Evolutionary conservation across 2,797 vertebrate genomes (phyloP), one percentile per base, ranked within the genome.

Genomic region (Peromyscus nudipes): DNA sequence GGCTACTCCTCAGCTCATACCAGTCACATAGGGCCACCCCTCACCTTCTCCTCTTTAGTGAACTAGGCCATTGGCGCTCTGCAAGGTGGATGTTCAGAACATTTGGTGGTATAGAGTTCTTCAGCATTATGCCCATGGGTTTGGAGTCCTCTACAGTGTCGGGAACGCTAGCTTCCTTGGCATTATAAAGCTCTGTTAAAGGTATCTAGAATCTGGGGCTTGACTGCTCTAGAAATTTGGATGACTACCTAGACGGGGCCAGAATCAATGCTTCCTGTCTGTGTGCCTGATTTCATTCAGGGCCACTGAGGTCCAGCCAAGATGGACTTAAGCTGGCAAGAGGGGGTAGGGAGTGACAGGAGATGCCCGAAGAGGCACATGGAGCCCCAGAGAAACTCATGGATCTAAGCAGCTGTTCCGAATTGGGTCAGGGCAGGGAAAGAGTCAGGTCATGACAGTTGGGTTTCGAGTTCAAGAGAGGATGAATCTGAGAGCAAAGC

Each of bases 381-480:
- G 14, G 62, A 31, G 49, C 89, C 46, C 52, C 67, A 57, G 81
- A 67, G 86, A 73, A 92, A 71, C n/a, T 71, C 64, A 49, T 84
- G 12, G 65, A 80, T 93, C 91, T 83, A 89, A 94, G 60, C 13
- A 6, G n/a, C 43, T 95, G 76, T 71, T 49, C 73, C 65, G 40
- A 29, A 65, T 25, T 77, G n/a, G 60, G 29, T 81, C 16, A 73
- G 82, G 69, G 80, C 60, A 89, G n/a, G n/a, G 69, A 80, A 71
- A 88, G 60, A 83, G 60, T 67, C 34, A 75, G 64, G 40, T 73
- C 46, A 85, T 80, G 65, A 89, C 31, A 73, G 57, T 57, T 27
- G 49, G 67, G 37, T 60, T 92, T 89, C 55, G 82, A 89, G n/a
- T 77, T 92, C 91, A 79, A 82, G 52, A 90, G 29, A 94, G 49